These are phyloP conservation scores for Noctua fimbriata DNA, from an alignment of 2,888 invertebrate genomes.

Conservation along the genomic window DNA sequence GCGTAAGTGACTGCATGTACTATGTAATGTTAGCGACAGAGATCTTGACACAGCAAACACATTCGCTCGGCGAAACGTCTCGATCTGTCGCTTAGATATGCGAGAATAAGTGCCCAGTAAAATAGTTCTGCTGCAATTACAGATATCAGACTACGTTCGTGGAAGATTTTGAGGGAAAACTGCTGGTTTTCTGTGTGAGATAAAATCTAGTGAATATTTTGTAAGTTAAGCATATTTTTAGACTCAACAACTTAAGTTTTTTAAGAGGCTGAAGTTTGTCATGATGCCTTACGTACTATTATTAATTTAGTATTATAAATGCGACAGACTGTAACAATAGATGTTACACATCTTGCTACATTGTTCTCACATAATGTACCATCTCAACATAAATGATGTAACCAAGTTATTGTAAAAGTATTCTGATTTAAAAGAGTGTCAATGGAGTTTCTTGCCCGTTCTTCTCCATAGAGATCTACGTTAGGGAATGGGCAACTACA, in stretches of 20 bases:
- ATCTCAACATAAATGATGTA: no score
- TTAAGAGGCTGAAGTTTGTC: background rate
- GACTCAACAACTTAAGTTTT: background rate
- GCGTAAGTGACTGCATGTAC: constrained; percentile 58
- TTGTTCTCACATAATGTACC: no score
- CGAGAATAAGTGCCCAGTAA: constrained; percentile 56
- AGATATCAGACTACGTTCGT: constrained; percentile 43
- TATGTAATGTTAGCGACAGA: constrained; percentile 39
- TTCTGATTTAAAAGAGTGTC: no score
- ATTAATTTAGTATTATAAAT: no score
- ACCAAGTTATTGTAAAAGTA: no score
- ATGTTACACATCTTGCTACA: no score
- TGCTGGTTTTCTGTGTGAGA: constrained; percentile 24
- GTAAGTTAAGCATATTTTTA: background rate
- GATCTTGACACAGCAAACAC: constrained; percentile 68
- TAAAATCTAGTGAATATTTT: constrained; percentile 23
- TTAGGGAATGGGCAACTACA: no score
- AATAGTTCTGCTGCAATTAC: constrained; percentile 61
- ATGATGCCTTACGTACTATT: no score
- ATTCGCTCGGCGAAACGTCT: constrained; percentile 57
- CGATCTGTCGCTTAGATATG: constrained; percentile 55
- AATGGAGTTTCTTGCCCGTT: no score
- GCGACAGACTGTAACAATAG: background rate
- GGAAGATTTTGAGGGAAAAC: constrained; percentile 27
- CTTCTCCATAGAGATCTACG: no score